Percentiles rank a stretch among this genome's conserved stretches.
Conservation (phyloP, 2,113 vertebrate species). For the Rhizomys pruinosus region DNA sequence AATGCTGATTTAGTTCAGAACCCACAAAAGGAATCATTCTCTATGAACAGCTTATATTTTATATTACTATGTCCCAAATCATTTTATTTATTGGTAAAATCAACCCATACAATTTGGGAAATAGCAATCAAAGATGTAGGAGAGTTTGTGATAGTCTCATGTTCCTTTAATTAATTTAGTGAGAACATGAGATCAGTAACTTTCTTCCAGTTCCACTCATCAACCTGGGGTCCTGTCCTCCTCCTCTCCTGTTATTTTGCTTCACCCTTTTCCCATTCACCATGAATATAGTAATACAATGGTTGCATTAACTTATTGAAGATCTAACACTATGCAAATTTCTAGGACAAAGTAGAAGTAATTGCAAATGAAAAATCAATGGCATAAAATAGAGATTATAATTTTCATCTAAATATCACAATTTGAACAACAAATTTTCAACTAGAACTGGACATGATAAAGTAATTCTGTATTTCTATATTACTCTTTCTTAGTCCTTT, state of each 20-base stretch:
- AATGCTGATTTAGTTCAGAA: not conserved
- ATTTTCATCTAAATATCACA: not conserved
- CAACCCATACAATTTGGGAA: not conserved
- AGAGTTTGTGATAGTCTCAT: not conserved
- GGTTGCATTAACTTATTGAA: not conserved
- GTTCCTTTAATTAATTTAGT: not conserved
- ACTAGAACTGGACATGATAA: not conserved
- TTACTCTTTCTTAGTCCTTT: fast-evolving
- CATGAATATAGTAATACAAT: not conserved
- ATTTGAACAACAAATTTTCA: not conserved
- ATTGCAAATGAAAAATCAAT: not conserved
- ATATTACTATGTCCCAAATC: not conserved
- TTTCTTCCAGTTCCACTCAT: not conserved
- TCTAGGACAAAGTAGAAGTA: not conserved
- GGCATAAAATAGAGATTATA: not conserved
- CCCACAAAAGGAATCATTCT: not conserved
- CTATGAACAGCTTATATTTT: not conserved
- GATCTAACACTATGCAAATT: not conserved
- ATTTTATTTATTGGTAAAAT: not conserved
- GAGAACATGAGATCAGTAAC: not conserved
- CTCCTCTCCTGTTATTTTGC: not conserved
- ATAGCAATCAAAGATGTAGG: not conserved
- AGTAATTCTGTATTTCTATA: not conserved
- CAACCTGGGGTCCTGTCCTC: not conserved
- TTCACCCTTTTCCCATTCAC: not conserved